Evolutionary conservation across 2,888 invertebrate genomes (phyloP).

Genomic region (Amphiduros pacificus): DNA sequence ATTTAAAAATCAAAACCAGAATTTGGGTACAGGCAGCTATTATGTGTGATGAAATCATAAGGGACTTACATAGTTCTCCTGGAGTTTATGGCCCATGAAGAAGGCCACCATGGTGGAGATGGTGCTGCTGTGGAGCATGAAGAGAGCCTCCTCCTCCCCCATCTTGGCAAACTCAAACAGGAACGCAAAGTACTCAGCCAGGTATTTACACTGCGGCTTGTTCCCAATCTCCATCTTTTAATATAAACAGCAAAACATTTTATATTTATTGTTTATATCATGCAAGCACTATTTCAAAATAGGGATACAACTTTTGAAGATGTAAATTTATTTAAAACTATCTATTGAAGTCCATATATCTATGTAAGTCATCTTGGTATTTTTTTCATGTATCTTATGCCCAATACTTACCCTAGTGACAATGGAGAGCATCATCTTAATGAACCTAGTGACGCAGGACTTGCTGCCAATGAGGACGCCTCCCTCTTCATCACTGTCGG

Average conservation of each 20-base stretch:
- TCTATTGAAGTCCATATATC: too few species aligned
- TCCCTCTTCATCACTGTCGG: slow-evolving; percentile 34
- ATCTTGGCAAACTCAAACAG: slow-evolving; percentile 92
- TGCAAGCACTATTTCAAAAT: too few species aligned
- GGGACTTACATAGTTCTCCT: slow-evolving; percentile 50
- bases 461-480: slow-evolving; percentile 42
- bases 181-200: slow-evolving; percentile 90
- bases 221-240: slow-evolving; percentile 75
- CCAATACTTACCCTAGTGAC: slow-evolving; percentile 65
- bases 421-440: slow-evolving; percentile 82
- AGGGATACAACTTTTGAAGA: too few species aligned
- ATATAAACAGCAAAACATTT: too few species aligned
- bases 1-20: background rate
- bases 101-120: slow-evolving; percentile 90
- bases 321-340: too few species aligned
- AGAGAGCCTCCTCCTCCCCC: slow-evolving; percentile 90
- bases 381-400: too few species aligned
- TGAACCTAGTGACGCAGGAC: slow-evolving; percentile 85
- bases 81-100: slow-evolving; percentile 70
- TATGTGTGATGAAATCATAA: too few species aligned
- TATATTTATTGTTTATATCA: too few species aligned
- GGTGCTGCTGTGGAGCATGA: slow-evolving; percentile 82
- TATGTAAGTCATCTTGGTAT: too few species aligned
- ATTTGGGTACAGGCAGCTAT: background rate
- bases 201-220: slow-evolving; percentile 64